Percentiles rank a stretch among this genome's conserved stretches.
These are phyloP conservation scores for Vultur gryphus DNA, from an alignment of 2,797 vertebrate species.

Conservation along the genomic window DNA sequence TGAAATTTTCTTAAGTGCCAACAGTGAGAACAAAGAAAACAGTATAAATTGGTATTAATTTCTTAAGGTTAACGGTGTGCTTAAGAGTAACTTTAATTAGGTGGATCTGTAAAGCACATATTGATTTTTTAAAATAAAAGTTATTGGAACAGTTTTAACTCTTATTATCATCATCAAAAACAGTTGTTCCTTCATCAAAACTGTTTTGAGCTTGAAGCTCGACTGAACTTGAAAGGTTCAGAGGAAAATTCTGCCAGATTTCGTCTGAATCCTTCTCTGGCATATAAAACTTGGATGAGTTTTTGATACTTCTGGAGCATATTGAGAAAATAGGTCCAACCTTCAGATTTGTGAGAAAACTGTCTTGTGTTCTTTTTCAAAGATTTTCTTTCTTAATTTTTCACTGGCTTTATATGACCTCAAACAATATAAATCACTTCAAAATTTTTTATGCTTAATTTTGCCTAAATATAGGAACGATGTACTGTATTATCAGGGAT, in stretches of 20 bases:
- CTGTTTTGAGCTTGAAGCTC: not conserved
- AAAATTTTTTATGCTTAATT: not conserved
- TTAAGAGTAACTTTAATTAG: not conserved
- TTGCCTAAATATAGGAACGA: not conserved
- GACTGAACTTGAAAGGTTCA: not conserved
- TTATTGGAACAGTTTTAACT: not conserved
- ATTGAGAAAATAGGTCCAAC: not conserved
- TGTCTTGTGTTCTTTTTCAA: not conserved
- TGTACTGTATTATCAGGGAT: not conserved
- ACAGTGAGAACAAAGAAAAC: not conserved
- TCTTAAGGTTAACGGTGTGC: not conserved
- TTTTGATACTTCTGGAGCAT: not conserved
- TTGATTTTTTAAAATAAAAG: not conserved
- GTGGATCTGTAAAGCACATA: not conserved
- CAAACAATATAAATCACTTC: not conserved
- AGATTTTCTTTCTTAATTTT: not conserved
- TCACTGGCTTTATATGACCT: not conserved
- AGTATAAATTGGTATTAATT: not conserved
- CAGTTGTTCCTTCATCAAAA: not conserved
- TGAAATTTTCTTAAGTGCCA: not conserved
- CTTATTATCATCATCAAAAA: not conserved
- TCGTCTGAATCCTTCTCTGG: not conserved
- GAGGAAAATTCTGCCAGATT: not conserved
- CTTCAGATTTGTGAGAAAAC: not conserved
- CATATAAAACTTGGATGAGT: not conserved